Base-by-base conservation (phyloP, 2,888 invertebrate species). In the Lithosia quadra region DNA sequence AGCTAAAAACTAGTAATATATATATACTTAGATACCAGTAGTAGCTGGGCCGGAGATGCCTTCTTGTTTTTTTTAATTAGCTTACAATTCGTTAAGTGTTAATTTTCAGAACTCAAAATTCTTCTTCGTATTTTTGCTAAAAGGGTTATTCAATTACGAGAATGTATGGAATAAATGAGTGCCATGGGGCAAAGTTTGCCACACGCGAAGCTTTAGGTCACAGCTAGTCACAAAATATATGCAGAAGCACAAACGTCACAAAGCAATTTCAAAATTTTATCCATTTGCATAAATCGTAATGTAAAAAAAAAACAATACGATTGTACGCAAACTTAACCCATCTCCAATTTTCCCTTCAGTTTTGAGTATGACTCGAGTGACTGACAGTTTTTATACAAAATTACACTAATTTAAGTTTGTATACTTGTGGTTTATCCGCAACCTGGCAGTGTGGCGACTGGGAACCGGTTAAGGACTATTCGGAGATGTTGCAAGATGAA, bases 401-500 rank as follows among this genome's bases (percentile, higher is more conserved):
- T 58, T n/a, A 33, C 24, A 24, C 15, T 21, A 53, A 43, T 33
- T 56, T 55, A 56, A n/a, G 43, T 58, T 43, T 65, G 28, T 43
- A n/a, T 34, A 53, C 18, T 36, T 43, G 55, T 49, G 68, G 64
- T 62, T 63, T 61, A 64, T 39, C 56, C 60, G 28, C 57, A 49
- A 61, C 34, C 58, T 58, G 28, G 43, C 68, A 93, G 92, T 88
- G 90, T 75, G 90, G 89, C 43, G 92, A 91, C 67, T 83, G 88
- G 83, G 91, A 89, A 84, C 92, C 91, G 2, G 91, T 90, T 73
- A 87, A 90, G 78, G 93, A 92, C 73, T 80, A 80, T 71, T 83
- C 84, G 33, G 79, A 75, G 64, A 64, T 83, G 72, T 70, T 85
- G 69, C 82, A 76, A 5, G 84, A 85, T 53, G 90, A 90, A 74